These are phyloP conservation scores for Zeugodacus cucurbitae DNA, from an alignment of 1,140 invertebrate species.

Conservation along the genomic window DNA sequence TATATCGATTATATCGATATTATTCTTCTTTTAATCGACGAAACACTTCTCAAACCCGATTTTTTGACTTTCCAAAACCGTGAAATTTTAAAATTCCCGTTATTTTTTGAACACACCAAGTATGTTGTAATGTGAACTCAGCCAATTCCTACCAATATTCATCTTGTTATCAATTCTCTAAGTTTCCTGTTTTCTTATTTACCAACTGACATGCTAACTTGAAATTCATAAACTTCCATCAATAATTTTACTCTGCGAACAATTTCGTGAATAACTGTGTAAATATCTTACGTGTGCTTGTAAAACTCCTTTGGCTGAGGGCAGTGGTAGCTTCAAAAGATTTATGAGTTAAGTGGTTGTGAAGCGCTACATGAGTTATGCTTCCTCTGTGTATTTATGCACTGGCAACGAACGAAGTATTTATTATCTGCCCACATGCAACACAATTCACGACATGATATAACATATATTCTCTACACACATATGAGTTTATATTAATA, in stretches of 20 bases:
- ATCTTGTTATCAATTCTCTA: no score
- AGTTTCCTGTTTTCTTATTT: no score
- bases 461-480: not conserved
- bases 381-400: not conserved
- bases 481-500: not conserved
- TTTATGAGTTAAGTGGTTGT: conserved; percentile 27
- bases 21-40: no score
- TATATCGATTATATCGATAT: no score
- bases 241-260: not conserved
- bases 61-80: no score
- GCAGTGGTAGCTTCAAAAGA: not conserved
- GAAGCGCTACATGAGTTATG: conserved; percentile 17
- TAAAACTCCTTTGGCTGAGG: not conserved
- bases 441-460: not conserved
- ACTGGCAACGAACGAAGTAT: conserved; percentile 6
- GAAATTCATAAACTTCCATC: no score
- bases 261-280: not conserved
- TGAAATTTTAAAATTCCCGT: no score
- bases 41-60: no score
- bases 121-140: no score
- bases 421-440: conserved; percentile 26
- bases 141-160: no score
- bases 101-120: no score
- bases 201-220: no score
- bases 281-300: not conserved